These are phyloP conservation scores for Acleris holmiana DNA, from an alignment of 2,888 invertebrate species.

Conservation along the genomic window DNA sequence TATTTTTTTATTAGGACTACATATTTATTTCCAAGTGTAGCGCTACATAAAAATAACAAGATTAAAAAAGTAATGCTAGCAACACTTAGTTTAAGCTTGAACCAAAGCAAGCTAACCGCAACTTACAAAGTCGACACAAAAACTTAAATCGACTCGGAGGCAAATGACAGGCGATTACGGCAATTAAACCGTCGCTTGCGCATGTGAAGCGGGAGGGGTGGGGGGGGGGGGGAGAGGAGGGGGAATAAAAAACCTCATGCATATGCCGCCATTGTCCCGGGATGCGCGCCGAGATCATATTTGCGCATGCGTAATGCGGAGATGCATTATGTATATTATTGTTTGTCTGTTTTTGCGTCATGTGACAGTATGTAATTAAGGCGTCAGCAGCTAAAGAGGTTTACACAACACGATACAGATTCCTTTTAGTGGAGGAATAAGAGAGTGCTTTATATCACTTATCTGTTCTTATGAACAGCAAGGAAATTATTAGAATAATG, in stretches of 20 bases:
- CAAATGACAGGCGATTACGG: slow-evolving; percentile 64
- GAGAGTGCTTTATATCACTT: too few species aligned
- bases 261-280: slow-evolving; percentile 42
- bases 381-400: neutral
- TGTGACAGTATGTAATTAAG: slow-evolving; percentile 38
- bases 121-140: slow-evolving; percentile 14
- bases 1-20: too few species aligned
- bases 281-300: slow-evolving; percentile 35
- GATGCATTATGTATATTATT: slow-evolving; percentile 38
- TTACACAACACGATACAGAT: too few species aligned
- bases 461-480: too few species aligned
- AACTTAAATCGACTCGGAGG: slow-evolving; percentile 53
- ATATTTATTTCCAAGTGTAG: too few species aligned
- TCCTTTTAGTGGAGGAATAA: too few species aligned
- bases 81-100: too few species aligned
- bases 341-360: slow-evolving; percentile 32
- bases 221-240: slow-evolving; percentile 40
- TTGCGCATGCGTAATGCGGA: slow-evolving; percentile 34
- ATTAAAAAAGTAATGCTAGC: too few species aligned
- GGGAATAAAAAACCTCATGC: slow-evolving; percentile 46
- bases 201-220: slow-evolving; percentile 26
- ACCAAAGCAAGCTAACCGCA: slow-evolving; percentile 8
- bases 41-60: too few species aligned
- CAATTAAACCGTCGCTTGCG: slow-evolving; percentile 52
- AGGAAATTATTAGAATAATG: too few species aligned